phyloP scores from a whole-genome alignment of 2,888 invertebrate species.

The Malthinus seriepunctatus region DNA sequence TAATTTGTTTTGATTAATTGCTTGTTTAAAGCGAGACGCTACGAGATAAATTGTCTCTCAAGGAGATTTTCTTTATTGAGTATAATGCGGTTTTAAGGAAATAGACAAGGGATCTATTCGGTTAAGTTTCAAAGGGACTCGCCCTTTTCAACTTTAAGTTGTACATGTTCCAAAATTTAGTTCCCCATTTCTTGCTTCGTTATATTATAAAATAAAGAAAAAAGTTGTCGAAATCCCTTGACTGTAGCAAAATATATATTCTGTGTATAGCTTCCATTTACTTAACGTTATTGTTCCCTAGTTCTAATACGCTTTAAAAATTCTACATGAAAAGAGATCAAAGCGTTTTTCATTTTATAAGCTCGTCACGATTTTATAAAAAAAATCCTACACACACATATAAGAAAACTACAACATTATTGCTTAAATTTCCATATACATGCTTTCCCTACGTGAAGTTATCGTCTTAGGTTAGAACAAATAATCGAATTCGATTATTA shows the following conservation, averaged over 20 bases:
- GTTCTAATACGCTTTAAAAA: too few species aligned
- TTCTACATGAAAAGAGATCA: background rate
- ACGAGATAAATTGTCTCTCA: conserved; percentile 11
- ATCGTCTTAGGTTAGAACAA: too few species aligned
- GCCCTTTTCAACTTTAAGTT: conserved; percentile 2
- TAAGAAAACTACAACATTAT: too few species aligned
- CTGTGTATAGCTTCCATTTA: too few species aligned
- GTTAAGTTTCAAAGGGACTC: conserved; percentile 12
- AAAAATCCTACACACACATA: background rate
- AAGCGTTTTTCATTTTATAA: background rate
- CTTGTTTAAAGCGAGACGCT: conserved; percentile 7
- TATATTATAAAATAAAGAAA: too few species aligned
- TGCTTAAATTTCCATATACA: too few species aligned
- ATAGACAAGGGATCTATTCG: conserved; percentile 12
- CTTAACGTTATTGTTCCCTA: too few species aligned
- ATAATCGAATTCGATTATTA: too few species aligned
- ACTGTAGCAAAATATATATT: too few species aligned
- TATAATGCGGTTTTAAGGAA: conserved; percentile 5
- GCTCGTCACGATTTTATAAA: conserved; percentile 1
- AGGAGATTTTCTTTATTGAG: conserved; percentile 3
- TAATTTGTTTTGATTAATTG: conserved; percentile 20
- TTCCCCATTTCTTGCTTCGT: background rate
- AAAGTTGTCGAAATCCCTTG: too few species aligned
- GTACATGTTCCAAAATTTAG: conserved; percentile 2
- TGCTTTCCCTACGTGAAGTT: too few species aligned